These are phyloP conservation scores for Drosophila equinoxialis DNA, from an alignment of 1,140 invertebrate species.

Conservation along the genomic window DNA sequence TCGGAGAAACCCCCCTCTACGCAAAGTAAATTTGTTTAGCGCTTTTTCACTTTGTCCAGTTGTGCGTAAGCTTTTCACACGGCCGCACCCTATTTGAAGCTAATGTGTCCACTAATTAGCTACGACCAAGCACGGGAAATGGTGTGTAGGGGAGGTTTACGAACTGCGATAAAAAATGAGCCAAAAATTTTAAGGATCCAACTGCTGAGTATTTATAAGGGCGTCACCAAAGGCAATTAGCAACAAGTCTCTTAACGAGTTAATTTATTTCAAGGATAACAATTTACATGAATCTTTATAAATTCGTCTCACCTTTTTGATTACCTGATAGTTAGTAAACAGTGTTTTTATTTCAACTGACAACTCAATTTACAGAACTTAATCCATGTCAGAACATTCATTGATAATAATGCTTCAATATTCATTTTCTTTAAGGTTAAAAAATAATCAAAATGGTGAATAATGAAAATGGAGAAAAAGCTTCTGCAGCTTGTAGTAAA, in stretches of 20 bases:
- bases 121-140: conserved; percentile 16
- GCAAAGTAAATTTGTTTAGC: conserved; percentile 58
- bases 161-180: conserved; percentile 31
- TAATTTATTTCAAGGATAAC: background rate
- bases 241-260: conserved; percentile 15
- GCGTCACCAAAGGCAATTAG: conserved; percentile 10
- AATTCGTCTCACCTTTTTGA: background rate
- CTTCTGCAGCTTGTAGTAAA: conserved; percentile 27
- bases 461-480: background rate
- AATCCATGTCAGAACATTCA: too few species aligned
- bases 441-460: conserved; percentile 54
- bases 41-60: conserved; percentile 43
- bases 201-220: conserved; percentile 30
- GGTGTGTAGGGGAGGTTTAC: conserved; percentile 6
- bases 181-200: conserved; percentile 32
- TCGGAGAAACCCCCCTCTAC: background rate
- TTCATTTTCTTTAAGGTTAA: background rate
- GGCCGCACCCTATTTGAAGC: conserved; percentile 54
- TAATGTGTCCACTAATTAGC: conserved; percentile 72
- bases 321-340: background rate
- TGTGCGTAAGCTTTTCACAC: conserved; percentile 47
- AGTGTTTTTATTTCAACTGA: background rate
- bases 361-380: too few species aligned
- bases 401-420: too few species aligned
- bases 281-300: background rate